Percentiles rank a stretch among this genome's conserved stretches.
Conservation (phyloP, 2,888 invertebrate species). For the Lithophane leautieri region DNA sequence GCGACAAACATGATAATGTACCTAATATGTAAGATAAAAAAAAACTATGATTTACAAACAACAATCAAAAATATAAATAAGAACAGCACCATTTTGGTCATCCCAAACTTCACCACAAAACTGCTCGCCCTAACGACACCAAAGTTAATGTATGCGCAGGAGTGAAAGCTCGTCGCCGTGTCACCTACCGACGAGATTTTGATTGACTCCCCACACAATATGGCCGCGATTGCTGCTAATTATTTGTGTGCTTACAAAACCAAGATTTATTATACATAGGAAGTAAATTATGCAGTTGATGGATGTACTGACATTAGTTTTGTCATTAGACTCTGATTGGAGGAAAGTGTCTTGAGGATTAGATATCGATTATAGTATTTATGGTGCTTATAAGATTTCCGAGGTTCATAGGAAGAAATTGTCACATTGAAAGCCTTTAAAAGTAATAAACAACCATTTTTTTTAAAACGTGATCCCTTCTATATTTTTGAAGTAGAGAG, state of each 20-base stretch:
- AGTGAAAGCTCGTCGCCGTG: constrained; percentile 59
- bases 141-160: constrained; percentile 38
- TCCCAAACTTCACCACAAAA: constrained; percentile 1
- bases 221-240: constrained; percentile 48
- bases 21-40: background rate
- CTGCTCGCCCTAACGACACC: constrained; percentile 39
- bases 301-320: constrained; percentile 34
- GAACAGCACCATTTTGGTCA: background rate
- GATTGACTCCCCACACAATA: constrained; percentile 60
- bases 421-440: background rate
- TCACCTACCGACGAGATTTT: constrained; percentile 57
- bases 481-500: background rate
- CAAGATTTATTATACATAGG: constrained; percentile 50
- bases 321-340: constrained; percentile 47
- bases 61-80: background rate
- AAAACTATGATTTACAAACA: background rate
- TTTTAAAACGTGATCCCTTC: background rate
- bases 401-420: background rate
- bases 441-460: background rate
- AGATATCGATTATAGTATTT: constrained; percentile 30
- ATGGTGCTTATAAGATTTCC: constrained; percentile 4
- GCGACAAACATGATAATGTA: background rate
- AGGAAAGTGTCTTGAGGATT: constrained; percentile 35
- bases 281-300: constrained; percentile 48
- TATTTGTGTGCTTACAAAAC: constrained; percentile 51